Evolutionary conservation across 2,888 invertebrate species (phyloP).

Genomic region (Lasioglossum vierecki): DNA sequence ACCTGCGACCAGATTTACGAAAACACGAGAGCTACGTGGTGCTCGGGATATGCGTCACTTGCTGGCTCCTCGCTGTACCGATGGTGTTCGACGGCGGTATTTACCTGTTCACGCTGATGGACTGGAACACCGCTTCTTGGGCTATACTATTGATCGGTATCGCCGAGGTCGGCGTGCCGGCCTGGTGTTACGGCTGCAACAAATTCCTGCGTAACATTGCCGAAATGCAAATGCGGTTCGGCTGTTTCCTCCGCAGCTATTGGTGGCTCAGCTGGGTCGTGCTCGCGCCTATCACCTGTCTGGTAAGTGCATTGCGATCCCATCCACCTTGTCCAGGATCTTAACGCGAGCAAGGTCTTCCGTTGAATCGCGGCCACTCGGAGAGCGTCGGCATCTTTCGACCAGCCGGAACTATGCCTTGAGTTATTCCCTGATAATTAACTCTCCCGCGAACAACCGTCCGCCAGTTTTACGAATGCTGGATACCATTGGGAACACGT

Average conservation of each 20-base stretch:
- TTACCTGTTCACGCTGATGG: constrained; percentile 89
- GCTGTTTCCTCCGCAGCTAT: constrained; percentile 86
- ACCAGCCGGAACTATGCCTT: constrained; percentile 32
- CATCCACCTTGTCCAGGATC: constrained; percentile 15
- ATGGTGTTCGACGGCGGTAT: constrained; percentile 92
- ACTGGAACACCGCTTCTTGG: constrained; percentile 92
- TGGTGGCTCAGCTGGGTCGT: constrained; percentile 91
- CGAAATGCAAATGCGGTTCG: constrained; percentile 88
- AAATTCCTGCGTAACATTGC: constrained; percentile 86
- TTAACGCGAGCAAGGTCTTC: constrained; percentile 7
- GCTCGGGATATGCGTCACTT: constrained; percentile 87
- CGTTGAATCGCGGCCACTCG: neutral
- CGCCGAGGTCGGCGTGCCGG: constrained; percentile 88
- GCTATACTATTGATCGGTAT: constrained; percentile 89
- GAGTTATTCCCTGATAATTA: constrained; percentile 54
- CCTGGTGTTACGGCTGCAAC: constrained; percentile 89
- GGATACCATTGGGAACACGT: constrained; percentile 6
- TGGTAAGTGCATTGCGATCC: constrained; percentile 86
- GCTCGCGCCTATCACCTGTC: constrained; percentile 88
- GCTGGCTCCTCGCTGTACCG: constrained; percentile 89
- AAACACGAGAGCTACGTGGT: constrained; percentile 87
- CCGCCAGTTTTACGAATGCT: constrained; percentile 29
- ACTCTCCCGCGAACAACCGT: neutral
- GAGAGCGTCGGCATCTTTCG: constrained; percentile 20
- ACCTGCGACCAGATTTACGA: constrained; percentile 87